phyloP scores from a whole-genome alignment of 1,140 invertebrate species.

The Pseudomyrmex pallidus region DNA sequence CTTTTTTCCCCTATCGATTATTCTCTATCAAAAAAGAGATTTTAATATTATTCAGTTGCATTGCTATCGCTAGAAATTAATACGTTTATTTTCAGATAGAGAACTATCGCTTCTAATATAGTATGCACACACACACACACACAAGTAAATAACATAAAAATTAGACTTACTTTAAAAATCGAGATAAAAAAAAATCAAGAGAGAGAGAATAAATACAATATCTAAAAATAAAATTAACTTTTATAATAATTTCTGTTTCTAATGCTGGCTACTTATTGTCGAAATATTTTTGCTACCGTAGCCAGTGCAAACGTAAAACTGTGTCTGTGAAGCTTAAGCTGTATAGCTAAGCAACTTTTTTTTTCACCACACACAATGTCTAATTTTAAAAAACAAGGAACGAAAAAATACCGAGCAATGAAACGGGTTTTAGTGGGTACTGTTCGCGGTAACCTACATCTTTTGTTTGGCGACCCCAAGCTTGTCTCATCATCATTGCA shows the following conservation, averaged over 20 bases:
- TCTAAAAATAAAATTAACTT: background rate
- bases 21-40: constrained; percentile 21
- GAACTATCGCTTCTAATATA: background rate
- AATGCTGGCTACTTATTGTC: background rate
- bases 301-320: background rate
- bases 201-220: constrained; percentile 5
- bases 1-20: constrained; percentile 3
- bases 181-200: background rate
- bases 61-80: background rate
- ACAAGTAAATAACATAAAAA: background rate
- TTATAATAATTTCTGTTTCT: background rate
- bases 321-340: background rate
- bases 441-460: constrained; percentile 61
- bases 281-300: background rate
- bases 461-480: constrained; percentile 29
- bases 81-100: background rate
- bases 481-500: constrained; percentile 40
- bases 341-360: background rate
- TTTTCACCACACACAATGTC: background rate
- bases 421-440: constrained; percentile 21
- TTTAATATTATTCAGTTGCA: background rate
- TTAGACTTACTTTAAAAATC: background rate
- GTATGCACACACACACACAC: too few species aligned
- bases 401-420: background rate
- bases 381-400: constrained; percentile 15